Evolutionary conservation across 1,140 invertebrate genomes (phyloP), one percentile per base, ranked within the genome.

Genomic region (Sesamia nonagrioides): DNA sequence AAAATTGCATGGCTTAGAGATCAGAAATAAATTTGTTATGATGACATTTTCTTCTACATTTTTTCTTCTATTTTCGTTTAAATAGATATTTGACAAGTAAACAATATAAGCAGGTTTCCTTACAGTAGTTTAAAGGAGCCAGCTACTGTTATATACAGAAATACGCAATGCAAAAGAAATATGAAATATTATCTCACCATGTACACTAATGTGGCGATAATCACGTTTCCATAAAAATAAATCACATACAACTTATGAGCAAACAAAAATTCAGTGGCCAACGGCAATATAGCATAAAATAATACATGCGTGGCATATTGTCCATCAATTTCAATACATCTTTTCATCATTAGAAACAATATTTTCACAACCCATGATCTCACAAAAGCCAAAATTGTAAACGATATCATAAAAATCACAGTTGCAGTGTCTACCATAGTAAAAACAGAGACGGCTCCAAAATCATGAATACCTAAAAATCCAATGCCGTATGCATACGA

Each of bases 351-450:
- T 45, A 85, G 35, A 66, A 89, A 90, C n/a, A 92, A 35, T n/a
- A 87, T 81, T 52, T 84, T 83, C 17, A 92, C 74, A 56, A 90
- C 86, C 17, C 90, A 78, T 5, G 91, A 91, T 77, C 91, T 87
- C 1, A 88, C 78, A 15, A 91, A 86, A 0, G 87, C 80, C 18
- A 84, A 56, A 5, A 79, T 15, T 17, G 90, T 91, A 68, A 89
- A 89, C 7, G 89, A 54, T 35, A 89, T 63, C 7, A 84, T 74
- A 56, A 89, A 93, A 60, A 92, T 74, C 6, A 92, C 60, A 1
- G 91, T 82, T n/a, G 92, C 88, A 18, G 89, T 93, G 42, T 93
- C 92, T 4, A 90, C 74, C 90, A 92, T 91, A 0, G 85, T 91
- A 27, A 80, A 90, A 0, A 89, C 88, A 3, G 88, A 92, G 63